Evolutionary conservation across 2,797 vertebrate species (phyloP), one percentile per base, ranked within the genome.

Genomic region (Clamator glandarius): DNA sequence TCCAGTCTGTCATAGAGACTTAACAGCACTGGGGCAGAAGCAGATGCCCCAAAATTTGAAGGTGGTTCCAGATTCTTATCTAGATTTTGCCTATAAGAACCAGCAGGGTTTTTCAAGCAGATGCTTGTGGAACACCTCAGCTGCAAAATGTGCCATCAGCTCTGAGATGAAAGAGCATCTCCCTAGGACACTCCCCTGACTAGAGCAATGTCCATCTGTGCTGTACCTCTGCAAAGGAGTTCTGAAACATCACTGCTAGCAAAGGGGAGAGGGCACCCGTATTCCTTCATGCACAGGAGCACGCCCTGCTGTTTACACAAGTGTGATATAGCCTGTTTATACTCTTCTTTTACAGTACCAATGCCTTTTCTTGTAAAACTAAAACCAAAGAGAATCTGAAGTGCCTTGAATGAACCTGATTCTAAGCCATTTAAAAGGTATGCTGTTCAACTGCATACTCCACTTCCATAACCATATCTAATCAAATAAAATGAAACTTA

Each of bases 271-370:
- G 35, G 11, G 11, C 24, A 39, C 19, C 42, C 9, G 13, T 23
- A 5, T 13, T 76, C n/a, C 16, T 25, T 1, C 6, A 5, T 1
- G 5, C 19, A 29, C 0, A 3, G 52, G 3, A 84, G 5, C 12
- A 7, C 2, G 2, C 4, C 18, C 57, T 59, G 51, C 11, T 55
- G 5, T 35, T 84, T 50, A 66, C 12, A 46, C 16, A 73, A 73
- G 29, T 16, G 24, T 11, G 46, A 15, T 39, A 20, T 29, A 48
- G 24, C 5, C 29, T 62, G 8, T 73, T 52, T 51, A 19, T 15
- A 13, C 14, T 51, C 62, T 24, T 2, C 7, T 75, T 80, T 52
- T 87, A 76, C 35, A 84, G 5, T 58, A 51, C 28, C 50, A 31
- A 7, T 85, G 18, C 16, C 19, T 55, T 25, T 5, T 39, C 68